Base-by-base conservation (phyloP, 1,140 invertebrate genomes). In the Saxidomus purpurata region DNA sequence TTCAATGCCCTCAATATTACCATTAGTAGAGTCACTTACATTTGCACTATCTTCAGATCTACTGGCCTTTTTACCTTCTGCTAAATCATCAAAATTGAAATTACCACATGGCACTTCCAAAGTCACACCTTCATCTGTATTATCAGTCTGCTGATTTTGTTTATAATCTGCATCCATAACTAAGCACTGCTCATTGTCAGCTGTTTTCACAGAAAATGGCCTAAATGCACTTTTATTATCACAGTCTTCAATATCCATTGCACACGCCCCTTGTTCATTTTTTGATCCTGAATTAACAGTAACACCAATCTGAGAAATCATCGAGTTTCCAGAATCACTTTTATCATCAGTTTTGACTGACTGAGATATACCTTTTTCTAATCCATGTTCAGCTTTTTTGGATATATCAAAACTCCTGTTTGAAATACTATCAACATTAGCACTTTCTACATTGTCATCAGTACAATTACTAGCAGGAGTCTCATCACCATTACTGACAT, bases 101-200 rank as follows among this genome's bases (percentile, higher is more conserved):
- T 43, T 49, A 77, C 74, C 49, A 25, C 43, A 77, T 52, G 74
- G 74, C 25, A 77, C 9, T 47, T 49, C 36, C 8, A 8, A 17
- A 11, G 38, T 43, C 43, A 28, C 22, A 9, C 43, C 71, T 28
- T 22, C 71, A 43, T 40, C 13, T 22, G 38, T 8, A 76, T 3
- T 15, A 19, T 61, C 36, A 59, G 36, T 59, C 17, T 55, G 52
- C 0, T 81, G 52, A 31, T 6, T 79, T 52, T 77, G 34, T 77
- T 77, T 13, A 8, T 9, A 31, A 47, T 11, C 43, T 49, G 49
- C 43, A 43, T 43, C 28, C 11, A 77, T n/a, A 77, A 77, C 38
- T 77, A 77, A 77, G 25, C 25, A 25, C 25, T 77, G 74, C 13
- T 77, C 43, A 77, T 77, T 77, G n/a, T 77, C 74, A 25, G 38